Evolutionary conservation across 2,797 vertebrate genomes (phyloP).

Genomic region (Xerus rutilus): DNA sequence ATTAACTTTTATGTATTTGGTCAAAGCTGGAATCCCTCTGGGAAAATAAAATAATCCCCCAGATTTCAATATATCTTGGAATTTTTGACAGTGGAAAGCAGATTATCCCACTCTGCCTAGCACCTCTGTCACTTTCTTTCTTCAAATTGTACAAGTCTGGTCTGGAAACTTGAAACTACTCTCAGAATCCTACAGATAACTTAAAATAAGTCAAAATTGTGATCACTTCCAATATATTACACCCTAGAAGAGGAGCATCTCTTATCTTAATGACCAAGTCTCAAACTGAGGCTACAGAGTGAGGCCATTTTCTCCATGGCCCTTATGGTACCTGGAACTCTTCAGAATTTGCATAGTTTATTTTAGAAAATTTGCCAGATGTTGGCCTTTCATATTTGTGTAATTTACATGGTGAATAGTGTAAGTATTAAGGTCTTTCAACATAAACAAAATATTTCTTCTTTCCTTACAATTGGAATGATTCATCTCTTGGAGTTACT

Average conservation of each 20-base stretch:
- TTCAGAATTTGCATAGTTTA: neutral
- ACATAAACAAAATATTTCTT: conserved; percentile 22
- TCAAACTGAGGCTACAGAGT: neutral
- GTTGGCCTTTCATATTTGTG: neutral
- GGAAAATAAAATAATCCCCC: neutral
- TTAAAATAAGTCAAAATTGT: neutral
- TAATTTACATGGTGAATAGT: neutral
- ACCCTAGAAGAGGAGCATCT: neutral
- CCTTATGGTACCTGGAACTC: neutral
- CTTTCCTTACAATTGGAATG: conserved; percentile 15
- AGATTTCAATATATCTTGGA: neutral
- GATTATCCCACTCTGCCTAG: neutral
- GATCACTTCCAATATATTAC: neutral
- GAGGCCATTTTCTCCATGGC: neutral
- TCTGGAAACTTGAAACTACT: neutral
- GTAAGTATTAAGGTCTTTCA: neutral
- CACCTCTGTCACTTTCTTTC: neutral
- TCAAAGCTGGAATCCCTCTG: neutral
- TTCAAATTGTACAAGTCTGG: neutral
- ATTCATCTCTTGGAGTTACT: neutral
- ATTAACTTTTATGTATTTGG: neutral
- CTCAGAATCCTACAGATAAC: neutral
- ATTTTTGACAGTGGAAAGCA: neutral
- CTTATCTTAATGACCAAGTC: neutral
- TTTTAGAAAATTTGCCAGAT: neutral